These are phyloP conservation scores for Tonatia bakeri DNA, from an alignment of 2,113 vertebrate genomes.

Conservation along the genomic window DNA sequence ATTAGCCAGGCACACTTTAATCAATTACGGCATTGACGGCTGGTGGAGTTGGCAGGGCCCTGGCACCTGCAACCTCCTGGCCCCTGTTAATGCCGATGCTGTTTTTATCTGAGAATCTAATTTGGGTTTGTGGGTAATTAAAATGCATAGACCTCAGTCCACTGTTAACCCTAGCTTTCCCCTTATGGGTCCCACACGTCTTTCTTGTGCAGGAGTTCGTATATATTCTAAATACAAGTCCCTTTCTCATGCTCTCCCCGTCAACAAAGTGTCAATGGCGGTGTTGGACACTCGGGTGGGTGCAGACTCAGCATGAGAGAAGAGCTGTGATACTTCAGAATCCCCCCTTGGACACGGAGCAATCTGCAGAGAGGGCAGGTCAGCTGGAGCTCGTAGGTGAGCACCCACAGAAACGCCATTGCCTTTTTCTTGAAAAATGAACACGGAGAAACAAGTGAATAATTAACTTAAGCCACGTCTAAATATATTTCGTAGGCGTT, in stretches of 20 bases:
- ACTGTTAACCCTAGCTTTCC: conserved; percentile 68
- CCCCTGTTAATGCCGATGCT: conserved; percentile 53
- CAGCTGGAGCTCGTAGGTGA: not conserved
- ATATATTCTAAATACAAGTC: no score
- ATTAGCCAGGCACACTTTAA: conserved; percentile 74
- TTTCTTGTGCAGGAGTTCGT: conserved; percentile 43
- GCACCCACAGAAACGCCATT: not conserved
- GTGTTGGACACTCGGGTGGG: not conserved
- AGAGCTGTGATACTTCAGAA: not conserved
- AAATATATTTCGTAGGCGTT: not conserved
- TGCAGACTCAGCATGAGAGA: not conserved
- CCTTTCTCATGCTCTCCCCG: conserved; percentile 58
- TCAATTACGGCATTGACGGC: conserved; percentile 73
- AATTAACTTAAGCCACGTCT: not conserved
- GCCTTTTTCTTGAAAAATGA: not conserved
- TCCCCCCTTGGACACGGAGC: not conserved
- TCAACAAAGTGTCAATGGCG: not conserved
- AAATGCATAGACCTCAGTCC: conserved; percentile 65
- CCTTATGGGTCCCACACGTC: conserved; percentile 14
- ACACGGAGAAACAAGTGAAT: not conserved
- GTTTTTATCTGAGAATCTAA: conserved; percentile 78
- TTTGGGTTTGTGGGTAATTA: conserved; percentile 80
- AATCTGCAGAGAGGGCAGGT: not conserved
- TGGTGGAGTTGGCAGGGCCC: conserved; percentile 27
- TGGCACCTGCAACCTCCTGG: conserved; percentile 57